A percentile compares a stretch with the other conserved stretches of the same genome.
phyloP scores from a whole-genome alignment of 1,140 invertebrate species.

The Chionoecetes opilio region DNA sequence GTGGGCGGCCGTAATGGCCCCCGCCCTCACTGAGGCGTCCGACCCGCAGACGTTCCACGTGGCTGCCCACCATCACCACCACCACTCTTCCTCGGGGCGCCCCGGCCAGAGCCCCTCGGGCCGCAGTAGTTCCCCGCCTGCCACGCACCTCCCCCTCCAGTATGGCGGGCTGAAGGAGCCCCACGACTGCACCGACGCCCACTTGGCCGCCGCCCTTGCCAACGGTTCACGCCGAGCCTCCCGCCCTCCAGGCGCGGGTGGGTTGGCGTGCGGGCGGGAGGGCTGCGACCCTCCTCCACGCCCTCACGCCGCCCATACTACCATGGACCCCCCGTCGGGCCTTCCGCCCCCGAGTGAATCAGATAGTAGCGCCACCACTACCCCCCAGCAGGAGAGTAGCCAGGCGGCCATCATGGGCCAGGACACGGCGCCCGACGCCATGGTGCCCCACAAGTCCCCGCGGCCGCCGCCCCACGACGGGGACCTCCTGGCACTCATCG shows the following conservation, averaged over 20 bases:
- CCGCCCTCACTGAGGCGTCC: slow-evolving; percentile 88
- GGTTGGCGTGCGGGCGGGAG: slow-evolving; percentile 74
- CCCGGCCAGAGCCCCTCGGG: slow-evolving; percentile 57
- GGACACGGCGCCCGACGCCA: slow-evolving; percentile 49
- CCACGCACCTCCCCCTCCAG: slow-evolving; percentile 71
- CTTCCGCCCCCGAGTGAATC: slow-evolving; percentile 34
- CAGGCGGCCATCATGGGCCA: slow-evolving; percentile 55
- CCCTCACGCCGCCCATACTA: slow-evolving; percentile 76
- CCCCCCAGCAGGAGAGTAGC: not conserved
- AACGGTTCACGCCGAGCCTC: slow-evolving; percentile 69
- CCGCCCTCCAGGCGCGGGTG: slow-evolving; percentile 63
- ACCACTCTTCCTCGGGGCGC: slow-evolving; percentile 47
- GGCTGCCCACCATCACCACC: slow-evolving; percentile 67
- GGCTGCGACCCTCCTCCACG: slow-evolving; percentile 72
- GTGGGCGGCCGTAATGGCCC: slow-evolving; percentile 88
- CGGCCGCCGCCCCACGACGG: slow-evolving; percentile 58
- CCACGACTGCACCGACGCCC: slow-evolving; percentile 76
- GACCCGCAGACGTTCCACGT: slow-evolving; percentile 86
- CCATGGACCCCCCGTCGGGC: slow-evolving; percentile 75
- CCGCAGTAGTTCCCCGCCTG: slow-evolving; percentile 64
- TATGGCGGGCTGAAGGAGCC: slow-evolving; percentile 79
- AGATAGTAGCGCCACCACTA: not conserved
- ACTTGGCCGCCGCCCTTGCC: slow-evolving; percentile 68
- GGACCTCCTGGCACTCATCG: slow-evolving; percentile 72
- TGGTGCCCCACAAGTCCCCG: slow-evolving; percentile 55